Conservation (phyloP, 2,113 vertebrate genomes). For the Tachycineta bicolor region DNA sequence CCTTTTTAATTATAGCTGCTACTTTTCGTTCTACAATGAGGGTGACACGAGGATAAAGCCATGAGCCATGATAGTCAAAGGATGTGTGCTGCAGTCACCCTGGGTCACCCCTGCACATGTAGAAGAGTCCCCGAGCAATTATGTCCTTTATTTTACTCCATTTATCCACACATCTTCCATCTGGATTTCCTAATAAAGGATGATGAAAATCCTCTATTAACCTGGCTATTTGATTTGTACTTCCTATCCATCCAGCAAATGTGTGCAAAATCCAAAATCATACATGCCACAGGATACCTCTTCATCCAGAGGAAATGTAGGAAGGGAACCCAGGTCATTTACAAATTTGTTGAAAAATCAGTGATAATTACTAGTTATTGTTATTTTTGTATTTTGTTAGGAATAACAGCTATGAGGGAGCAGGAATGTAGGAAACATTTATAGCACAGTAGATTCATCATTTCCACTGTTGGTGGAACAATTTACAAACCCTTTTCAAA, state of each 20-base stretch:
- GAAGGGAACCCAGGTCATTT: neutral
- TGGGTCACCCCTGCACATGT: neutral
- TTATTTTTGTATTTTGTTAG: neutral
- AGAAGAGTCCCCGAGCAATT: accelerated
- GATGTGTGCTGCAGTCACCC: neutral
- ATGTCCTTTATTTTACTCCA: neutral
- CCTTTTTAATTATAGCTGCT: neutral
- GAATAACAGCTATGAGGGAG: neutral
- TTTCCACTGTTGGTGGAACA: neutral
- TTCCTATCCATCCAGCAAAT: neutral
- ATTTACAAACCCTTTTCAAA: neutral
- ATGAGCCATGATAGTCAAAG: neutral
- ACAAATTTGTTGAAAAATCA: neutral
- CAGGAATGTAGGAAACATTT: neutral
- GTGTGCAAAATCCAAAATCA: neutral
- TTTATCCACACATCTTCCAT: neutral
- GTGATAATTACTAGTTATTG: neutral
- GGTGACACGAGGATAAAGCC: neutral
- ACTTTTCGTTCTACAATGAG: neutral
- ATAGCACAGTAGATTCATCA: neutral
- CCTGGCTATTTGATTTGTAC: neutral
- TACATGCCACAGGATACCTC: neutral
- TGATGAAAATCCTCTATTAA: neutral
- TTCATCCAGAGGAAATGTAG: neutral
- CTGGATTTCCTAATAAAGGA: neutral